Conservation (phyloP, 2,888 invertebrate species). For the Aporophyla lueneburgensis region DNA sequence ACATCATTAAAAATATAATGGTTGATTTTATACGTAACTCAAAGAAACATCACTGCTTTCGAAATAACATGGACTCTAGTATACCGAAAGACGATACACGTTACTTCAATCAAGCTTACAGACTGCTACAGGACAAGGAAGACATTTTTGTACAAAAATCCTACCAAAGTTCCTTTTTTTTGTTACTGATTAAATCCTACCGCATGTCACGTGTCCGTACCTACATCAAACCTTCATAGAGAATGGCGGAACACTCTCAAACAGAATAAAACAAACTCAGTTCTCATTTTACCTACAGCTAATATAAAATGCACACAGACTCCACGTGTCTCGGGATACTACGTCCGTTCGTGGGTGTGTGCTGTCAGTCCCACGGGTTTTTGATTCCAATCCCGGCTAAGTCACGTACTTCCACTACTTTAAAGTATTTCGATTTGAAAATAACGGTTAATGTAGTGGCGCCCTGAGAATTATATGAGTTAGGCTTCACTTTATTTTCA, state of each 20-base stretch:
- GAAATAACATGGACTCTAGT: not conserved
- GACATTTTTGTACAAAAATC: slow-evolving; percentile 16
- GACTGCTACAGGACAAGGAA: slow-evolving; percentile 7
- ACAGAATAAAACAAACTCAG: slow-evolving; percentile 52
- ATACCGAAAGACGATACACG: slow-evolving; percentile 13
- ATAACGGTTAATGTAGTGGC: slow-evolving; percentile 27
- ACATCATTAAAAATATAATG: not conserved
- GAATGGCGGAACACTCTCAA: slow-evolving; percentile 38
- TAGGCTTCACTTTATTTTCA: not conserved
- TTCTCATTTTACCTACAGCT: slow-evolving; percentile 56
- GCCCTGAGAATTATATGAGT: slow-evolving; percentile 20
- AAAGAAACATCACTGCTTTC: not conserved
- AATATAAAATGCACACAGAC: slow-evolving; percentile 59
- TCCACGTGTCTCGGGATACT: slow-evolving; percentile 34
- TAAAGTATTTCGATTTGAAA: slow-evolving; percentile 43
- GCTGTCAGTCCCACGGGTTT: slow-evolving; percentile 54
- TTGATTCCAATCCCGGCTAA: slow-evolving; percentile 51
- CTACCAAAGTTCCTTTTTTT: slow-evolving; percentile 2
- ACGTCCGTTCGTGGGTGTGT: slow-evolving; percentile 34
- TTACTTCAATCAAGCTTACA: slow-evolving; percentile 38
- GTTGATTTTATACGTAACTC: too few relatives aligned
- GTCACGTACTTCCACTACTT: slow-evolving; percentile 52
- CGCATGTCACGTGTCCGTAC: slow-evolving; percentile 23
- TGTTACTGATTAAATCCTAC: slow-evolving; percentile 40
- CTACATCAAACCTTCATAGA: slow-evolving; percentile 43